phyloP scores from a whole-genome alignment of 2,797 vertebrate species.

The Dromococcyx pavoninus region DNA sequence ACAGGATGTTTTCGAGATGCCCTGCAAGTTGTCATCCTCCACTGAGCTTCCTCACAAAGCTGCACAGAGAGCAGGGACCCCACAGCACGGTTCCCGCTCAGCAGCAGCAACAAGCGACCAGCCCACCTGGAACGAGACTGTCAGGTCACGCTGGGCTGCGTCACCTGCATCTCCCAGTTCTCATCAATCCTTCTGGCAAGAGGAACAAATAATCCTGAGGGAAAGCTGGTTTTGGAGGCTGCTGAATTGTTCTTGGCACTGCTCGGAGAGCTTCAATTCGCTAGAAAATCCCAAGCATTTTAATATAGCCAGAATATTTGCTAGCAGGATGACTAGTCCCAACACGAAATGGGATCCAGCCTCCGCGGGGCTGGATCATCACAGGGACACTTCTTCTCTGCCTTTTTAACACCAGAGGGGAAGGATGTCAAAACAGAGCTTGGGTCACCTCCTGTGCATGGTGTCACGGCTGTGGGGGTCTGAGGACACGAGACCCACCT shows the following conservation, averaged over 20 bases:
- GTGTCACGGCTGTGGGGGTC: rapidly evolving
- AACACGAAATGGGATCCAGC: neutral
- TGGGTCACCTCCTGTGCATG: neutral
- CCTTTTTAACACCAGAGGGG: rapidly evolving
- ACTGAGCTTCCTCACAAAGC: neutral
- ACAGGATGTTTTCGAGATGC: neutral
- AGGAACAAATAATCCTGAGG: conserved; percentile 18
- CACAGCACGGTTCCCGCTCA: rapidly evolving
- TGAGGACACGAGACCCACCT: neutral
- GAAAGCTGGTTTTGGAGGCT: conserved; percentile 57
- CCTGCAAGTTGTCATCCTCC: neutral
- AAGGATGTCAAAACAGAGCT: neutral
- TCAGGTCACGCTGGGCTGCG: neutral
- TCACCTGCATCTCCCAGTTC: conserved; percentile 4
- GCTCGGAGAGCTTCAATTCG: neutral
- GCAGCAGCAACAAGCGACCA: rapidly evolving
- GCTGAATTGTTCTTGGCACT: conserved; percentile 56
- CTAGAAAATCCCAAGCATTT: conserved; percentile 51
- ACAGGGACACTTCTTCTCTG: neutral
- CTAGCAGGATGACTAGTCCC: neutral
- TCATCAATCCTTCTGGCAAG: conserved; percentile 22
- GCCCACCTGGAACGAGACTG: neutral
- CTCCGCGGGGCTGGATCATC: neutral
- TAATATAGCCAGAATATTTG: neutral
- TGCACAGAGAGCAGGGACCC: neutral